Percentiles rank a stretch among this genome's conserved stretches.
phyloP scores from a whole-genome alignment of 2,888 invertebrate species.

The Habrosyne pyritoides region DNA sequence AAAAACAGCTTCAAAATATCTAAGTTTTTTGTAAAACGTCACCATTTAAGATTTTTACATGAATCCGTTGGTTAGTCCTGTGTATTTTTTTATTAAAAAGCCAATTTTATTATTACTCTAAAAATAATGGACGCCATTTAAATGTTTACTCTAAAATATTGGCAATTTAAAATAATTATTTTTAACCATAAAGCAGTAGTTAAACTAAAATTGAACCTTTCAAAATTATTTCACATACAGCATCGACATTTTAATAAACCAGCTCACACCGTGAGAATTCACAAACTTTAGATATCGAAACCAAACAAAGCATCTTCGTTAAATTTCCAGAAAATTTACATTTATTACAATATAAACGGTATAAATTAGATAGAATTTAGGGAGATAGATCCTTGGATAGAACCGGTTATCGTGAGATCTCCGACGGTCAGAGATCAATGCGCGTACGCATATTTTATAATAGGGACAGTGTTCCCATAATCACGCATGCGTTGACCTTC shows the following conservation, averaged over 20 bases:
- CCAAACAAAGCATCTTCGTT: conserved; percentile 43
- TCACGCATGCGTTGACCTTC: conserved; percentile 64
- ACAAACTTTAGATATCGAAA: neutral
- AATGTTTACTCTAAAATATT: too few species aligned
- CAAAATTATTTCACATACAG: neutral
- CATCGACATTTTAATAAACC: neutral
- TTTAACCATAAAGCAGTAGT: too few species aligned
- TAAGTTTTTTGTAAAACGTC: too few species aligned
- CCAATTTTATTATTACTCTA: neutral
- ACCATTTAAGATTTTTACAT: neutral
- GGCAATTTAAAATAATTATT: too few species aligned
- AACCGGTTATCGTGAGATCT: conserved; percentile 66
- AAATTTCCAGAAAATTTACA: conserved; percentile 49
- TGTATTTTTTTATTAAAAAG: neutral
- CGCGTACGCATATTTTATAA: conserved; percentile 31
- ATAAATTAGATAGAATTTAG: conserved; percentile 53
- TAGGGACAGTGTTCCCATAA: conserved; percentile 59
- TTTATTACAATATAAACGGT: conserved; percentile 62
- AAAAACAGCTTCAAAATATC: too few species aligned
- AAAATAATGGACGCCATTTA: too few species aligned
- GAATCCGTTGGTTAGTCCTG: neutral
- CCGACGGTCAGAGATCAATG: conserved; percentile 60
- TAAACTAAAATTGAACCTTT: neutral
- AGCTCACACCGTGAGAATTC: neutral
- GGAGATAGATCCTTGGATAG: conserved; percentile 40